phyloP scores from a whole-genome alignment of 2,113 vertebrate species.

The Taurulus bubalis region DNA sequence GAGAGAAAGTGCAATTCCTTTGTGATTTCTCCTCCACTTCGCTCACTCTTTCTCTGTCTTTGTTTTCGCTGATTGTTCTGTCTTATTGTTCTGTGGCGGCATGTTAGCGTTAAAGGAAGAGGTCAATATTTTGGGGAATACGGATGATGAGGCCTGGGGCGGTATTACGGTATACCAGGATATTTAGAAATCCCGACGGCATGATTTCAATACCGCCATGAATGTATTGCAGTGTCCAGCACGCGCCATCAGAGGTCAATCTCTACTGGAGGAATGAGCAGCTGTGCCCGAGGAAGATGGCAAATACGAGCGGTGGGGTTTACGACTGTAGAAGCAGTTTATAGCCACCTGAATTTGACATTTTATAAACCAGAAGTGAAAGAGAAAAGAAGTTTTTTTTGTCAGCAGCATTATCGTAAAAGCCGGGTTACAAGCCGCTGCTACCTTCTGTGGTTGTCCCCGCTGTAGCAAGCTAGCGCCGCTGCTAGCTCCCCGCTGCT shows the following conservation, averaged over 20 bases:
- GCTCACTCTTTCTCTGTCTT: constrained; percentile 32
- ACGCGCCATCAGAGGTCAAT: too few relatives aligned
- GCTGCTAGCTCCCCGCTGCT: too few relatives aligned
- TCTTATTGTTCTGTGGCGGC: constrained; percentile 25
- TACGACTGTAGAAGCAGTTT: not conserved
- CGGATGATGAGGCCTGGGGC: not conserved
- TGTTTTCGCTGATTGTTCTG: constrained; percentile 46
- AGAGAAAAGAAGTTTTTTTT: not conserved
- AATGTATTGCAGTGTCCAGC: too few relatives aligned
- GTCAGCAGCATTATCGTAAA: not conserved
- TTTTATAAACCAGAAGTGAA: too few relatives aligned
- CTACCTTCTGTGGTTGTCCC: too few relatives aligned
- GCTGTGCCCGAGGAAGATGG: not conserved
- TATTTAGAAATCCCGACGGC: not conserved
- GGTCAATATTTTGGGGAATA: constrained; percentile 16
- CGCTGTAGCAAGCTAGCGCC: too few relatives aligned
- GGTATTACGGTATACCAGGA: not conserved
- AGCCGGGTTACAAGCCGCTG: too few relatives aligned
- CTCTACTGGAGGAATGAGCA: not conserved
- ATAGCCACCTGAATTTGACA: not conserved
- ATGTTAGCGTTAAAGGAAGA: constrained; percentile 4
- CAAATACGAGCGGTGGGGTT: too few relatives aligned
- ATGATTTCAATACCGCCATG: too few relatives aligned
- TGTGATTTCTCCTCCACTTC: constrained; percentile 60
- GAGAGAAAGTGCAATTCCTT: constrained; percentile 75